Conservation (phyloP, 2,797 vertebrate genomes). For the Emys orbicularis region DNA sequence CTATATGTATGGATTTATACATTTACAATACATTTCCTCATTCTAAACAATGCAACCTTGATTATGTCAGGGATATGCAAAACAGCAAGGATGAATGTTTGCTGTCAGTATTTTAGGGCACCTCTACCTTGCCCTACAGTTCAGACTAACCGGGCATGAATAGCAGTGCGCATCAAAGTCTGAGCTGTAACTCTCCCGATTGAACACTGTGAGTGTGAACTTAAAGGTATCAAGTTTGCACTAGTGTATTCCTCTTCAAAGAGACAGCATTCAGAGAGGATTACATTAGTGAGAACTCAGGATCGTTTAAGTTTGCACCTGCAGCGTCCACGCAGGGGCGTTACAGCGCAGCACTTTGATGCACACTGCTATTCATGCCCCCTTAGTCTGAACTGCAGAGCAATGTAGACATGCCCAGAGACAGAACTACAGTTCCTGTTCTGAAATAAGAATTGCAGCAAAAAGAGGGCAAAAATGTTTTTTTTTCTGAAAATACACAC, state of each 20-base stretch:
- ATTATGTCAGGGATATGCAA: neutral
- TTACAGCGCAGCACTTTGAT: neutral
- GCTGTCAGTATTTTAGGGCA: neutral
- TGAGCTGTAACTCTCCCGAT: neutral
- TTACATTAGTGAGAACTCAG: neutral
- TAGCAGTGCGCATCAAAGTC: neutral
- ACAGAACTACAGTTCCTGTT: neutral
- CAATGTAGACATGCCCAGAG: neutral
- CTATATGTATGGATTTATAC: neutral
- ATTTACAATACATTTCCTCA: neutral
- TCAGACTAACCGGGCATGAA: neutral
- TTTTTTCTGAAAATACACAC: neutral
- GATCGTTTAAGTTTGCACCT: neutral
- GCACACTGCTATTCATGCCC: neutral
- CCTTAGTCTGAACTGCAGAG: neutral
- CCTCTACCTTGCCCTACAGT: neutral
- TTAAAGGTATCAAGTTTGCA: neutral
- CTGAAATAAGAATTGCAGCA: neutral
- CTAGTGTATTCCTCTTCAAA: neutral
- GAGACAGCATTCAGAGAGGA: neutral
- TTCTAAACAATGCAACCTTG: neutral
- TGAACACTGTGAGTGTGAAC: neutral
- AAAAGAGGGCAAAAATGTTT: neutral
- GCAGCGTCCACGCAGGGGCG: too few relatives aligned
- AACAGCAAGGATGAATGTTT: neutral